Conservation (phyloP, 2,113 vertebrate genomes). For the Entelurus aequoreus region DNA sequence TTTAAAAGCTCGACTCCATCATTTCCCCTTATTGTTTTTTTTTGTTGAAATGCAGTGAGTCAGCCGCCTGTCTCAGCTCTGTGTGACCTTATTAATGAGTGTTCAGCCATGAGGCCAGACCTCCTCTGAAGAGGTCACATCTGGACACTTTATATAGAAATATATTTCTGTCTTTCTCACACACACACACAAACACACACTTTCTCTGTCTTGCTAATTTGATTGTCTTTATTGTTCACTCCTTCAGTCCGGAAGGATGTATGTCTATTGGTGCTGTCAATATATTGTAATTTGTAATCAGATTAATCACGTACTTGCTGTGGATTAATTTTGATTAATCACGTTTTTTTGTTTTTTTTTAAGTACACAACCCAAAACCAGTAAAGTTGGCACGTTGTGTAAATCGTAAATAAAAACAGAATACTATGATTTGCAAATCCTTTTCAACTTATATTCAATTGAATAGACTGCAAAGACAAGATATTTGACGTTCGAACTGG, state of each 20-base stretch:
- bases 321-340: no score
- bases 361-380: no score
- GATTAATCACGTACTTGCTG: no score
- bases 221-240: background rate
- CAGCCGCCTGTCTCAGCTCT: conserved; percentile 63
- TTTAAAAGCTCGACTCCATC: conserved; percentile 13
- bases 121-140: conserved; percentile 63
- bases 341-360: no score
- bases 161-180: conserved; percentile 31
- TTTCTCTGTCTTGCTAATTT: background rate
- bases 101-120: conserved; percentile 59
- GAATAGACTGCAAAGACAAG: no score
- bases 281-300: no score
- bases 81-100: conserved; percentile 67
- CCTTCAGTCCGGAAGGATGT: background rate
- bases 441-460: no score
- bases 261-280: no score
- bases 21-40: conserved; percentile 29
- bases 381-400: no score
- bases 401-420: no score
- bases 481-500: no score
- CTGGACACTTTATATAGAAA: conserved; percentile 58
- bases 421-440: no score
- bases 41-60: conserved; percentile 53
- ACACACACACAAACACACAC: conserved; percentile 8